phyloP scores from a whole-genome alignment of 1,140 invertebrate genomes.

The Ladona fulva region DNA sequence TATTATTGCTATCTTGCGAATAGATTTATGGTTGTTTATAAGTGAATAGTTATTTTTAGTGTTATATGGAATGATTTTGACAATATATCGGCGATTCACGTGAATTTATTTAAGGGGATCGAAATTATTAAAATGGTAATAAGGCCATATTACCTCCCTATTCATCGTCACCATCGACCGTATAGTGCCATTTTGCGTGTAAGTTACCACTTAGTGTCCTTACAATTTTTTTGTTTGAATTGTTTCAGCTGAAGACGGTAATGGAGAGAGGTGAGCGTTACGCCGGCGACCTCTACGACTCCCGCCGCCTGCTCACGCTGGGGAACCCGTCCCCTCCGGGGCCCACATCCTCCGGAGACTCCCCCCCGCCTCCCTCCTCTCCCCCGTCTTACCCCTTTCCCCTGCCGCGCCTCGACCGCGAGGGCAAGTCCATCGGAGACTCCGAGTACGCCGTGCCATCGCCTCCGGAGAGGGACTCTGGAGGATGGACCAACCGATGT shows the following conservation, averaged over 20 bases:
- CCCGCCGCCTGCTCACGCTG: slow-evolving; percentile 33
- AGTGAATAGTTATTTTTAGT: too few relatives aligned
- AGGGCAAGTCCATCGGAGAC: slow-evolving; percentile 52
- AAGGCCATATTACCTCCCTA: too few relatives aligned
- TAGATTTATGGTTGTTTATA: too few relatives aligned
- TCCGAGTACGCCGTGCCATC: slow-evolving; percentile 63
- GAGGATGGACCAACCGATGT: slow-evolving; percentile 17
- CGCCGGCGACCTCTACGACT: slow-evolving; percentile 40
- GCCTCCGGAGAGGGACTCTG: slow-evolving; percentile 58
- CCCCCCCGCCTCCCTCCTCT: background rate
- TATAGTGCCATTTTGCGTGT: too few relatives aligned
- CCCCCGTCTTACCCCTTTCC: slow-evolving; percentile 14
- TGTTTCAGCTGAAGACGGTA: slow-evolving; percentile 54
- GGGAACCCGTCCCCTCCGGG: slow-evolving; percentile 26
- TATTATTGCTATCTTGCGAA: too few relatives aligned
- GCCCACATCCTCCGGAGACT: slow-evolving; percentile 22
- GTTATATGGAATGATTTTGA: too few relatives aligned
- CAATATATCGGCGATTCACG: too few relatives aligned
- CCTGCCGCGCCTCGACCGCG: slow-evolving; percentile 52
- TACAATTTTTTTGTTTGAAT: too few relatives aligned
- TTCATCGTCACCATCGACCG: too few relatives aligned
- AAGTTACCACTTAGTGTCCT: too few relatives aligned
- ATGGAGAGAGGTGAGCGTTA: slow-evolving; percentile 67
- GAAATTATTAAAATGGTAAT: too few relatives aligned
- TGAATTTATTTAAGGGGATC: too few relatives aligned